Conservation (phyloP, 2,797 vertebrate genomes). For the Tympanoctomys barrerae region DNA sequence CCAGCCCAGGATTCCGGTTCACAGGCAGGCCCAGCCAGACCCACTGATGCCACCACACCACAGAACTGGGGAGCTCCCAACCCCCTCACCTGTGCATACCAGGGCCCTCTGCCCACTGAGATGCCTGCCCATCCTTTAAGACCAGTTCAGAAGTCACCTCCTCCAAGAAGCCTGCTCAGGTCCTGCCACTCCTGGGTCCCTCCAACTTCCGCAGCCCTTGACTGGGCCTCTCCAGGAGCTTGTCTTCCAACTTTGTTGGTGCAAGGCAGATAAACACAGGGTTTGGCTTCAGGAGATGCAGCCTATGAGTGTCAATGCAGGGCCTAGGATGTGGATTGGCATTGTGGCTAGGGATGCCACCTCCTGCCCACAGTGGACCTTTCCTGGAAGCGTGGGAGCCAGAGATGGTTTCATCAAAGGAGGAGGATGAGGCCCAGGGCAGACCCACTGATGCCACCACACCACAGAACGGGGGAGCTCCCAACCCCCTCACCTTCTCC, state of each 20-base stretch:
- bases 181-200: not conserved
- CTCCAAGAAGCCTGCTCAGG: not conserved
- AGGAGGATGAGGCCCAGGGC: not conserved
- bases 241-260: not conserved
- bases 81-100: fast-evolving
- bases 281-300: not conserved
- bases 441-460: no score
- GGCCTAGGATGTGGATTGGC: not conserved
- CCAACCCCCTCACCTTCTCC: no score
- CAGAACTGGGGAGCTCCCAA: not conserved
- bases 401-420: not conserved
- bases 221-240: not conserved
- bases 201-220: not conserved
- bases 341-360: not conserved
- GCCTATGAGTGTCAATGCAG: not conserved
- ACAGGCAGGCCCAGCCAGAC: not conserved
- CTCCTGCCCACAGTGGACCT: not conserved
- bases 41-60: not conserved
- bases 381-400: not conserved
- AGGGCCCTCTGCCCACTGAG: not conserved
- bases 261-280: not conserved
- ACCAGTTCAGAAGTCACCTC: not conserved
- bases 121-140: not conserved
- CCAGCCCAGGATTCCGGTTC: no score
- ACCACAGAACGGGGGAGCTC: no score